These are phyloP conservation scores for Hemicrepidius hirtus DNA, from an alignment of 2,888 invertebrate genomes.

Conservation along the genomic window DNA sequence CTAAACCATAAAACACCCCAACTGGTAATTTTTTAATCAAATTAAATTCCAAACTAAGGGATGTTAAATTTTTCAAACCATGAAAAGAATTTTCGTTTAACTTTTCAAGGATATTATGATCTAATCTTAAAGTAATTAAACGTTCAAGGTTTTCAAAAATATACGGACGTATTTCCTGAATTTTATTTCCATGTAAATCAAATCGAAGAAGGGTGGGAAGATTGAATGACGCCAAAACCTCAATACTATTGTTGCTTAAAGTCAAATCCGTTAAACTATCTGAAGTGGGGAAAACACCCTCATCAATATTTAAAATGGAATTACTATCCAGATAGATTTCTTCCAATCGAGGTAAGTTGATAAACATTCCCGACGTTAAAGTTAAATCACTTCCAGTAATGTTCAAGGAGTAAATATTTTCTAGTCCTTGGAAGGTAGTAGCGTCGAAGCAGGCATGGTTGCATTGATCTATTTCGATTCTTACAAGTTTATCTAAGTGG, in stretches of 20 bases:
- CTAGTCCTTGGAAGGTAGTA: too few species aligned
- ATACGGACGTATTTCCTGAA: background rate
- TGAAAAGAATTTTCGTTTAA: background rate
- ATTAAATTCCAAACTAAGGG: background rate
- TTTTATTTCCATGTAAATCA: background rate
- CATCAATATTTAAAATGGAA: too few species aligned
- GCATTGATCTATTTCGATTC: too few species aligned
- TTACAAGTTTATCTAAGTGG: too few species aligned
- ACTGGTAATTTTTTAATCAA: background rate
- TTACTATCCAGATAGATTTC: too few species aligned
- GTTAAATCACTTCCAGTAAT: too few species aligned
- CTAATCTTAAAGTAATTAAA: background rate
- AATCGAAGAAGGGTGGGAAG: background rate
- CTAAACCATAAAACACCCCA: background rate
- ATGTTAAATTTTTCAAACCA: background rate
- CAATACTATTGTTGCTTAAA: background rate
- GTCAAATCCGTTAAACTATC: too few species aligned
- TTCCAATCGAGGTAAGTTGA: too few species aligned
- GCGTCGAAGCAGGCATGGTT: too few species aligned
- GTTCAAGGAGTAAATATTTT: too few species aligned
- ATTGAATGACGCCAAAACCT: background rate
- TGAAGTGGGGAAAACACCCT: too few species aligned
- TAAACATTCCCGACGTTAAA: too few species aligned
- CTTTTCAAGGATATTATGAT: background rate
- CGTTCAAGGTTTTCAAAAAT: background rate